phyloP scores from a whole-genome alignment of 2,797 vertebrate species.

The Microctenopoma stevenorrisi region DNA sequence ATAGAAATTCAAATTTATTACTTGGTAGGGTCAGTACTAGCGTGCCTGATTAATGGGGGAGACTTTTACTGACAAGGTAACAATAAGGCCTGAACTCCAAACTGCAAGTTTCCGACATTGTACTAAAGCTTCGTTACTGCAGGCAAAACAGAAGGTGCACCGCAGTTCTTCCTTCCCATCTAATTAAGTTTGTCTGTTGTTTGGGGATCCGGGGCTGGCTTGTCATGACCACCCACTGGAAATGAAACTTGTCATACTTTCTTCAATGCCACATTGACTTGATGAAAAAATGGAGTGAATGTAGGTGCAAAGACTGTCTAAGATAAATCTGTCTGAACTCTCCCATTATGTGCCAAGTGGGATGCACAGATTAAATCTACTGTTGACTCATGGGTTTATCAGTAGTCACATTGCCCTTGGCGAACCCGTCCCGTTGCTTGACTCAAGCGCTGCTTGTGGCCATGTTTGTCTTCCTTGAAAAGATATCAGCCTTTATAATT shows the following conservation, averaged over 20 bases:
- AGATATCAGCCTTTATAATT: constrained; percentile 70
- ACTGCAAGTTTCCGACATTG: constrained; percentile 1
- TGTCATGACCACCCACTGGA: constrained; percentile 67
- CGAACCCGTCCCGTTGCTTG: constrained; percentile 64
- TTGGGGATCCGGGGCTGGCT: constrained; percentile 51
- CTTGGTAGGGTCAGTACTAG: not conserved
- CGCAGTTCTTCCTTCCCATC: constrained; percentile 46
- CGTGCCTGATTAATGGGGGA: constrained; percentile 15
- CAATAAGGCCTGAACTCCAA: not conserved
- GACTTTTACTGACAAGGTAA: constrained; percentile 24
- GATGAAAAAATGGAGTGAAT: constrained; percentile 50
- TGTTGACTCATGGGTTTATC: constrained; percentile 77
- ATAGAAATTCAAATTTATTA: not conserved
- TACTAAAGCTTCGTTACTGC: constrained; percentile 45
- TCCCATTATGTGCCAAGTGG: constrained; percentile 78
- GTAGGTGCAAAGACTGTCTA: constrained; percentile 66
- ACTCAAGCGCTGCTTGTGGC: constrained; percentile 70
- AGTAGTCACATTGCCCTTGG: constrained; percentile 75
- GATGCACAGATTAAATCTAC: constrained; percentile 72
- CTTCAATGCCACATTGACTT: constrained; percentile 54
- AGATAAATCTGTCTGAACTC: constrained; percentile 73
- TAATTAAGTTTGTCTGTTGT: constrained; percentile 69
- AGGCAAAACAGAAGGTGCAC: constrained; percentile 43
- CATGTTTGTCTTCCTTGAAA: constrained; percentile 72
- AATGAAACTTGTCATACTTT: constrained; percentile 71